Evolutionary conservation across 2,888 invertebrate species (phyloP), one percentile per base, ranked within the genome.

Genomic region (Cantharis rustica): DNA sequence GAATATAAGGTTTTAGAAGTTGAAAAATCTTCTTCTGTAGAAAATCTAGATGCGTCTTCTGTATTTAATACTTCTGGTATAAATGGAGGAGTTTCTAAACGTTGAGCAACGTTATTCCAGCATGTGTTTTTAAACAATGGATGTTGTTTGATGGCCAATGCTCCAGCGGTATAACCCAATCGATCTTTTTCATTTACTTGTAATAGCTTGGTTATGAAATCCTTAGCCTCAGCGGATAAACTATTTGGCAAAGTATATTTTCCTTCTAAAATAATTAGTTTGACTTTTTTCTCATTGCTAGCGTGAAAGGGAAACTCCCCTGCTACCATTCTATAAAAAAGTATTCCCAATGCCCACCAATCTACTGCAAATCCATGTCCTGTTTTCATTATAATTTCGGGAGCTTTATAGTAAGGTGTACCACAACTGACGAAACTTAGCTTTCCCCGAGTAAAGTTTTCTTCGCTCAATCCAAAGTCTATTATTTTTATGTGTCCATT

Each of bases 401-500:
- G 98, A 81, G 98, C 97, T 76, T 98, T 90, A 90, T 98, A 98
- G 89, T 98, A 98, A 3, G 98, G 97, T 69, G 98, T 98, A 82
- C 98, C 98, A 90, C 98, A 98, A 90, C 98, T 98, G 71, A 98
- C 98, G 89, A 95, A 96, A 66, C 97, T 97, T 79, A 96, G 97
- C 84, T 95, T 93, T 80, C 98, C 98, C 89, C 96, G 98, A 76
- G 95, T 96, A 86, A 99, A 99, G 89, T 99, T 97, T 88, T 98
- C 98, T 90, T 99, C 99, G 90, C 99, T 99, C 73, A 99, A 91
- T 13, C 99, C 99, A 90, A 99, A 99, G 90, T 99, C 99, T 26
- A 99, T 98, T 85, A 99, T 99, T 92, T 99, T 99, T 86, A 99
- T 98, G 89, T 99, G 99, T 15, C 99, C 99, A 88, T 98, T 98